Percentiles rank a stretch among this genome's conserved stretches.
Conservation (phyloP, 2,113 vertebrate genomes). For the Saguinus imperator region DNA sequence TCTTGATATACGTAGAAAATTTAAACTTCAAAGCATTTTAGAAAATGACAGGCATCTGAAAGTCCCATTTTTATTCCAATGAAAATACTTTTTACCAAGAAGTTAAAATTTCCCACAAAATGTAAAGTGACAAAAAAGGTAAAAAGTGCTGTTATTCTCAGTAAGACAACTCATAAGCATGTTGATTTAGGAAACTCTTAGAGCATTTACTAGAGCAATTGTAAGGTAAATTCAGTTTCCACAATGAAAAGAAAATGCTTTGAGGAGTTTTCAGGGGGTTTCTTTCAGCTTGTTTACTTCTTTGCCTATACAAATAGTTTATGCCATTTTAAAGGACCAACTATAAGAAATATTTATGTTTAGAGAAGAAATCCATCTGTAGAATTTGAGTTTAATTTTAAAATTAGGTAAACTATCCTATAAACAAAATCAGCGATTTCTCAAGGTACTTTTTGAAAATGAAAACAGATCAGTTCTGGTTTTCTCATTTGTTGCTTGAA, state of each 20-base stretch:
- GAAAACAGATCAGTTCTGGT: conserved; percentile 43
- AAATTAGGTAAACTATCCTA: conserved; percentile 16
- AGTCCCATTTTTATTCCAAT: conserved; percentile 68
- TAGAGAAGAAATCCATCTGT: conserved; percentile 30
- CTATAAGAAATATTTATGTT: conserved; percentile 52
- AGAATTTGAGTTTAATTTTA: conserved; percentile 54
- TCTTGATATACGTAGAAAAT: conserved; percentile 53
- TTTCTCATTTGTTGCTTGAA: neutral
- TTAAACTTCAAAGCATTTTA: conserved; percentile 70
- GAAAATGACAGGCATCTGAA: conserved; percentile 65
- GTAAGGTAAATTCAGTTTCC: conserved; percentile 40
- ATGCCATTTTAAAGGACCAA: conserved; percentile 41
- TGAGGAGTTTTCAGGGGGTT: neutral
- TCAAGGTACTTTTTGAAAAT: conserved; percentile 28
- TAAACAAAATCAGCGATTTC: conserved; percentile 63
- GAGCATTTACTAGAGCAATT: neutral
- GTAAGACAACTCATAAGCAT: conserved; percentile 38
- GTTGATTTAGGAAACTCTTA: conserved; percentile 61
- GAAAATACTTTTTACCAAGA: conserved; percentile 74
- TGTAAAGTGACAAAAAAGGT: conserved; percentile 61
- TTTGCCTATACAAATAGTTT: conserved; percentile 40
- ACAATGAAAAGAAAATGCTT: conserved; percentile 44
- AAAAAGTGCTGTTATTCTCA: conserved; percentile 67
- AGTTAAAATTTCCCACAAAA: conserved; percentile 68
- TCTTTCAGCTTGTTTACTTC: conserved; percentile 22